A percentile compares a stretch with the other conserved stretches of the same genome.
phyloP scores from a whole-genome alignment of 2,888 invertebrate genomes.

The Oxyscelio sp. region DNA sequence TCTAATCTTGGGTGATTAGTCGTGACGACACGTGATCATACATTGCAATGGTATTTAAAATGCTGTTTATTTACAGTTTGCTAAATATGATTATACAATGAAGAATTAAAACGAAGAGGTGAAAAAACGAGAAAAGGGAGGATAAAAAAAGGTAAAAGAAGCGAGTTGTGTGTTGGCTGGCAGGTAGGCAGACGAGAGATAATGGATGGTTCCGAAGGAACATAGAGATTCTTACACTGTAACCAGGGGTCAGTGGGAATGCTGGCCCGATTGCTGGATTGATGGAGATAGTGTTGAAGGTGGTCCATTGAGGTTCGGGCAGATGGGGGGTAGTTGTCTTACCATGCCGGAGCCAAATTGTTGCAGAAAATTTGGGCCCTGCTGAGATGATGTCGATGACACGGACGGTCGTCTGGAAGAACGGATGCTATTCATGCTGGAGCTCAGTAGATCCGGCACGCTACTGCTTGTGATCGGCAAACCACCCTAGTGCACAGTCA shows the following conservation, averaged over 20 bases:
- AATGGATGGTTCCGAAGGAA: conserved; percentile 80
- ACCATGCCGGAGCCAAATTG: conserved; percentile 98
- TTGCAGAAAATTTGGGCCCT: conserved; percentile 94
- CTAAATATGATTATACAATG: conserved; percentile 60
- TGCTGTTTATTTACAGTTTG: conserved; percentile 52
- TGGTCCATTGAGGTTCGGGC: conserved; percentile 91
- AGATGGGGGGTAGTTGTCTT: conserved; percentile 93
- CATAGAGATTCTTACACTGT: conserved; percentile 89
- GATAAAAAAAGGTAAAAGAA: conserved; percentile 40
- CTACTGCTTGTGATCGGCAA: conserved; percentile 97
- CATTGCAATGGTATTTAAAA: conserved; percentile 55
- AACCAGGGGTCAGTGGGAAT: conserved; percentile 89
- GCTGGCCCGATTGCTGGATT: conserved; percentile 89
- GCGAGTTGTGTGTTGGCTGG: conserved; percentile 71
- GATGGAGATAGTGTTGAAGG: conserved; percentile 88
- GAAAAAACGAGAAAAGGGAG: conserved; percentile 60
- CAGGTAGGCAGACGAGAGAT: conserved; percentile 70
- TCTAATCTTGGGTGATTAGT: conserved; percentile 49
- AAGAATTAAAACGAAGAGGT: conserved; percentile 72
- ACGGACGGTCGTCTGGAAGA: conserved; percentile 92
- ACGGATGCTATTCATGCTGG: conserved; percentile 93
- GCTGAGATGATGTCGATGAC: conserved; percentile 91
- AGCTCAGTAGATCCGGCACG: conserved; percentile 95
- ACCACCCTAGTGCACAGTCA: too few relatives aligned
- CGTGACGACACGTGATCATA: conserved; percentile 62